Evolutionary conservation across 1,140 invertebrate genomes (phyloP).

Genomic region (Magallana angulata): DNA sequence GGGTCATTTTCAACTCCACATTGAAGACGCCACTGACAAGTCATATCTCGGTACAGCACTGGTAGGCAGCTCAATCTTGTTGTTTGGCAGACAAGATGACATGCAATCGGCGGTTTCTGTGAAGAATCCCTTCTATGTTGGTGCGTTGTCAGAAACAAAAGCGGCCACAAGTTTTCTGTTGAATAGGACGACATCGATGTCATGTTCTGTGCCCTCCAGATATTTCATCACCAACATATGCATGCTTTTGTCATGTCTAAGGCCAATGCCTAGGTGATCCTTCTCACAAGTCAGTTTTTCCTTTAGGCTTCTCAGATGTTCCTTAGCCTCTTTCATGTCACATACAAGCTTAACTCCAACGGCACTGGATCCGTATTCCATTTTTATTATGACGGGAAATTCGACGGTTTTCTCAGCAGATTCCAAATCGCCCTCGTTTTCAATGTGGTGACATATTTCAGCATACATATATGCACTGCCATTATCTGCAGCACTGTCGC

Average conservation of each 20-base stretch:
- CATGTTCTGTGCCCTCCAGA: conserved; percentile 64
- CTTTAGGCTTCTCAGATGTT: conserved; percentile 48
- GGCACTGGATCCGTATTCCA: conserved; percentile 66
- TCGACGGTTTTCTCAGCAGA: neutral
- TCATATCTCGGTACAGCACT: conserved; percentile 67
- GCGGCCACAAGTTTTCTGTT: conserved; percentile 63
- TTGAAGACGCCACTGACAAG: conserved; percentile 66
- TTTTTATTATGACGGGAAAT: conserved; percentile 62
- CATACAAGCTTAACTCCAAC: conserved; percentile 64
- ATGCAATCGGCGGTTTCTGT: conserved; percentile 58
- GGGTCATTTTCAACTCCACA: conserved; percentile 68
- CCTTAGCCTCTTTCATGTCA: conserved; percentile 48
- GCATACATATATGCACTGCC: conserved; percentile 57
- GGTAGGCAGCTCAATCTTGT: conserved; percentile 63
- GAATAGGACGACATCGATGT: conserved; percentile 65
- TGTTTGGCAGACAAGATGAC: conserved; percentile 57
- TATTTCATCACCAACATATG: conserved; percentile 58
- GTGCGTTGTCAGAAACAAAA: conserved; percentile 68
- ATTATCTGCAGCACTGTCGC: conserved; percentile 44
- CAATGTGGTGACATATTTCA: conserved; percentile 39
- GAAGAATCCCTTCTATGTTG: conserved; percentile 53
- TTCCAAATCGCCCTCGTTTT: conserved; percentile 42
- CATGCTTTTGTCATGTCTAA: conserved; percentile 60
- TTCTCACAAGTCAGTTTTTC: conserved; percentile 39
- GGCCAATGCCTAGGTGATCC: conserved; percentile 63